These are phyloP conservation scores for Liasis olivaceus DNA, from an alignment of 2,797 vertebrate species.

Conservation along the genomic window DNA sequence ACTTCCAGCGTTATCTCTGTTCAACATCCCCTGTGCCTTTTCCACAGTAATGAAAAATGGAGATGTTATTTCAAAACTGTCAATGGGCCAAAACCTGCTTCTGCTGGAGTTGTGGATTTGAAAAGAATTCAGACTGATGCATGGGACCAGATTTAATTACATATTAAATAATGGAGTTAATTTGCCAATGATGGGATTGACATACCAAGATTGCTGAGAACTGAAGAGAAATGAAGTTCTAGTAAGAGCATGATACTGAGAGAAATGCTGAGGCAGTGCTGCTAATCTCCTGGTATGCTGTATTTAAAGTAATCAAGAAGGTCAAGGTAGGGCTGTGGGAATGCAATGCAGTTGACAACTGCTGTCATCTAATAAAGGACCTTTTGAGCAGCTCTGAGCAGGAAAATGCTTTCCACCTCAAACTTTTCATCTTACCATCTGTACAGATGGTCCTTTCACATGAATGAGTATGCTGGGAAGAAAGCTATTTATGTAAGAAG, in stretches of 20 bases:
- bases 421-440: neutral
- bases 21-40: neutral
- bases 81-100: neutral
- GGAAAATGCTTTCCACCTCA: neutral
- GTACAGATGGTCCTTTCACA: conserved; percentile 5
- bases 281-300: neutral
- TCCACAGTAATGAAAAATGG: neutral
- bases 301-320: neutral
- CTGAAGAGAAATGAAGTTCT: neutral
- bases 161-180: neutral
- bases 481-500: conserved; percentile 15
- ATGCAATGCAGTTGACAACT: neutral
- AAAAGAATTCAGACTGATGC: neutral
- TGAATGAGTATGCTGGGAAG: neutral
- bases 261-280: neutral
- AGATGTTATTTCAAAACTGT: conserved; percentile 18
- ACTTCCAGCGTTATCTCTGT: neutral
- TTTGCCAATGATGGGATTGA: neutral
- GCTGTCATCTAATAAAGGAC: neutral
- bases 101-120: neutral
- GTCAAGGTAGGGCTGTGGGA: neutral
- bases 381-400: neutral
- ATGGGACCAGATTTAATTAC: neutral
- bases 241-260: neutral
- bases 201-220: neutral